These are phyloP conservation scores for Bimastos eiseni DNA, from an alignment of 2,888 invertebrate genomes.

Conservation along the genomic window DNA sequence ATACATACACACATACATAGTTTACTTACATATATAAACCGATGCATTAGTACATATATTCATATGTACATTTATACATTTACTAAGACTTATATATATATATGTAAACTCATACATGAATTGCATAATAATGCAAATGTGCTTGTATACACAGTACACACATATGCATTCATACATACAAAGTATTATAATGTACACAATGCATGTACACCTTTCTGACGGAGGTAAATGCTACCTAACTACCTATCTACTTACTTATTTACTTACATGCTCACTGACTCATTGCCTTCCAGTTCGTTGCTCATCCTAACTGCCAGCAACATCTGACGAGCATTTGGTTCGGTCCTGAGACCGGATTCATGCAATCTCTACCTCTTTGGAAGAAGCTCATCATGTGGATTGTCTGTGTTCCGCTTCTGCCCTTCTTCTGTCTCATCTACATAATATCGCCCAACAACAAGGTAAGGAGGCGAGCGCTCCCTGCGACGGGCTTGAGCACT, in stretches of 20 bases:
- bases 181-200: too few species aligned
- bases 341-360: constrained; percentile 70
- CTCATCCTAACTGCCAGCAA: constrained; percentile 77
- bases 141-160: too few species aligned
- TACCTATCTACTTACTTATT: neutral
- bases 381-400: constrained; percentile 60
- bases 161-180: too few species aligned
- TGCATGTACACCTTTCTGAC: too few species aligned
- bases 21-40: too few species aligned
- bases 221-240: too few species aligned
- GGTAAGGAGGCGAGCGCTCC: constrained; percentile 46
- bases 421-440: constrained; percentile 59
- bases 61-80: too few species aligned
- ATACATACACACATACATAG: too few species aligned
- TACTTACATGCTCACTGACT: neutral
- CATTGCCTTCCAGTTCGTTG: constrained; percentile 67
- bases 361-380: constrained; percentile 62
- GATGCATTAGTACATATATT: too few species aligned
- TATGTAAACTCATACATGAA: too few species aligned
- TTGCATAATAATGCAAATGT: too few species aligned
- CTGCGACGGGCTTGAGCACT: neutral
- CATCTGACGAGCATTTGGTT: constrained; percentile 72
- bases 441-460: constrained; percentile 60
- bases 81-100: too few species aligned
- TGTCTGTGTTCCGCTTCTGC: constrained; percentile 40